Conservation (phyloP, 2,113 vertebrate species). For the Dipodomys merriami region DNA sequence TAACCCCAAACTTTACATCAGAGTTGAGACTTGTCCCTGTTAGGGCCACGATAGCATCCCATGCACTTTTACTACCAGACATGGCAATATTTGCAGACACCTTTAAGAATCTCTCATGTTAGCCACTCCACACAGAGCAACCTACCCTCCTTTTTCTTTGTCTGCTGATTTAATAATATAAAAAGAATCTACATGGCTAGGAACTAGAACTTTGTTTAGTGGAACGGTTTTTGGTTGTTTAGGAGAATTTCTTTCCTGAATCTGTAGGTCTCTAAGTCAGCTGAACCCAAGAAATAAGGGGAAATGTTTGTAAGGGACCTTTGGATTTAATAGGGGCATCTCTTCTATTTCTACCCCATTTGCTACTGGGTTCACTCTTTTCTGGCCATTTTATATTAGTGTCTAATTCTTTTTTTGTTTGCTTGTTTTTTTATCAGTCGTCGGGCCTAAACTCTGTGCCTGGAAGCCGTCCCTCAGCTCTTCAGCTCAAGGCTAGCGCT, state of each 20-base stretch:
- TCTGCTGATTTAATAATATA: not conserved
- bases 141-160: not conserved
- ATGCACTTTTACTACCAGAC: not conserved
- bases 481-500: too few relatives aligned
- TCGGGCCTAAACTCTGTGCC: too few relatives aligned
- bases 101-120: not conserved
- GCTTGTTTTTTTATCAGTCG: too few relatives aligned
- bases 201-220: not conserved
- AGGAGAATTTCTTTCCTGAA: not conserved
- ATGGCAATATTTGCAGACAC: not conserved
- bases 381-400: not conserved
- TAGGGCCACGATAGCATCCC: not conserved
- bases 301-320: not conserved
- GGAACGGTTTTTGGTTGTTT: not conserved
- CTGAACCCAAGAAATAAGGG: not conserved
- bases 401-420: too few relatives aligned
- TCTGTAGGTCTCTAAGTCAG: not conserved
- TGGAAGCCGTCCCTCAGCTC: too few relatives aligned
- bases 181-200: not conserved
- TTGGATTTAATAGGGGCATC: not conserved
- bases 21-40: not conserved
- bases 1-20: not conserved
- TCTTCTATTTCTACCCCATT: not conserved
- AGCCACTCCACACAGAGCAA: too few relatives aligned
- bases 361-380: not conserved